Percentiles rank a stretch among this genome's conserved stretches.
phyloP scores from a whole-genome alignment of 2,797 vertebrate species.

The Odontamblyopus lacepedii region DNA sequence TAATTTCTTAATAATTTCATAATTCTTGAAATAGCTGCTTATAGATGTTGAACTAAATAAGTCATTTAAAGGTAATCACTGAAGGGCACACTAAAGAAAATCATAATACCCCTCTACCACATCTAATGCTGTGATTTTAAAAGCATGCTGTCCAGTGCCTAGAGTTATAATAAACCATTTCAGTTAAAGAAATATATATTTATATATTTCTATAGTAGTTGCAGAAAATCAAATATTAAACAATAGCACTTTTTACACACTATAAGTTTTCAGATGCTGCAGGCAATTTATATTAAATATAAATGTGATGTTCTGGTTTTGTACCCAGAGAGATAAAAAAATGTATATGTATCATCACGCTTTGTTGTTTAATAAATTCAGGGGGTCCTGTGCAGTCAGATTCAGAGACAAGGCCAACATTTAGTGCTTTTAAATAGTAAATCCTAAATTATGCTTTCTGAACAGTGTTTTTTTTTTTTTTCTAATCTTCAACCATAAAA shows the following conservation, averaged over 20 bases:
- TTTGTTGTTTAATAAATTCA: conserved; percentile 49
- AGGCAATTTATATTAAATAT: conserved; percentile 41
- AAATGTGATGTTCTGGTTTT: conserved; percentile 33
- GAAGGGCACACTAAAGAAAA: too few relatives aligned
- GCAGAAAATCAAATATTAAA: conserved; percentile 13
- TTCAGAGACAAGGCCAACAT: conserved; percentile 34
- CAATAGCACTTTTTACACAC: conserved; percentile 10
- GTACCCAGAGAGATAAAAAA: conserved; percentile 22
- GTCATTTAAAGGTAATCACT: too few relatives aligned
- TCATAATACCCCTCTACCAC: background rate
- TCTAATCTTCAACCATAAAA: conserved; percentile 29
- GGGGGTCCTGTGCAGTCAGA: conserved; percentile 35
- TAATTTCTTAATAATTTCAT: background rate
- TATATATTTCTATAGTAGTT: background rate
- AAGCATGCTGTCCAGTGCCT: background rate
- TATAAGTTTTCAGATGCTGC: background rate
- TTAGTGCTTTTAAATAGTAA: conserved; percentile 34
- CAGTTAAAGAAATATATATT: too few relatives aligned
- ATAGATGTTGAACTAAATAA: too few relatives aligned
- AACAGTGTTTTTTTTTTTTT: conserved; percentile 38
- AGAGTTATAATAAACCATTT: too few relatives aligned
- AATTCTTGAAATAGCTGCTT: background rate
- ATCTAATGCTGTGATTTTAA: background rate
- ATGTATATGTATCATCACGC: conserved; percentile 45
- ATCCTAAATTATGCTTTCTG: conserved; percentile 54